Evolutionary conservation across 2,888 invertebrate genomes (phyloP), one percentile per base, ranked within the genome.

Genomic region (Fragum sueziense): DNA sequence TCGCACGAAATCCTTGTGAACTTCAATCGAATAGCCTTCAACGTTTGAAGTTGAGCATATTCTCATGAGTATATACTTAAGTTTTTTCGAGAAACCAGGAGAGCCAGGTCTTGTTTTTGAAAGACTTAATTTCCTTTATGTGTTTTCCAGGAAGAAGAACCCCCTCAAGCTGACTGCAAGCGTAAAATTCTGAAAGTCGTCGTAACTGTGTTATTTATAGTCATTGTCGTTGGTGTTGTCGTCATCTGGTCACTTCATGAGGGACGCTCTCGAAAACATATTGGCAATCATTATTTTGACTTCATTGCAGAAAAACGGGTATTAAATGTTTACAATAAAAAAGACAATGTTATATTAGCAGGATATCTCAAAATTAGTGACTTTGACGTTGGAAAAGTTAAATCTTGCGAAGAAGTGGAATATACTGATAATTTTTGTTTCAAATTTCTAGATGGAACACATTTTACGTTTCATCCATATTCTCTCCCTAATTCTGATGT

Each of bases 191-290:
- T 87, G 17, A 86, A 84, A 72, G 83, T 84, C 29, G 80, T 84
- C 59, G 86, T 87, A 11, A 86, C 86, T 4, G 47, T 82, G 0
- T 80, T 87, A 72, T 86, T 87, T 68, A 78, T 87, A 47, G 37
- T 86, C 4, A 87, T 87, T 62, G 85, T 85, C n/a, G 80, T 87
- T n/a, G 87, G 86, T 20, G 81, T 86, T 22, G 79, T 87, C 47
- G 82, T 85, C 6, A 84, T 87, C 20, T 87, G 87, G 87, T 80
- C 85, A 11, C 69, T 87, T n/a, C 87, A 87, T 71, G 87, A 87
- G 70, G 85, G 85, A 20, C 82, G 82, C 65, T 75, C 84, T 31
- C 77, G 71, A 54, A 84, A 84, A 74, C 77, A 84, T 67, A 72
- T 78, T 33, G 80, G 84, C 47, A 80, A 84, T 62, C 73, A 82